These are phyloP conservation scores for Dendrolimus houi DNA, from an alignment of 2,888 invertebrate species.

Conservation along the genomic window DNA sequence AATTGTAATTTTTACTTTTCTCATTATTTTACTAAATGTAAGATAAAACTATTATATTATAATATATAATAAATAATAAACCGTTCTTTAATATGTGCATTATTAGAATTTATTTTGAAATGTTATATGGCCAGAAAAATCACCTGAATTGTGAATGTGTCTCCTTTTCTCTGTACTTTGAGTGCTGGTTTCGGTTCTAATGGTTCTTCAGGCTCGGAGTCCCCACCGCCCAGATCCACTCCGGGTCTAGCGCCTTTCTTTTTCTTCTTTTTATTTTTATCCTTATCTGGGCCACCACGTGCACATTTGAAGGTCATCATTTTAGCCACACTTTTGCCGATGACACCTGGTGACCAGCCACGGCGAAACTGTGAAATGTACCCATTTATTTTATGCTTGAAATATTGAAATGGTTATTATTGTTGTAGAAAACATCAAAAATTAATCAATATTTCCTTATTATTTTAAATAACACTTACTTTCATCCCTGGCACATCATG, in stretches of 20 bases:
- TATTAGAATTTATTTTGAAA: no score
- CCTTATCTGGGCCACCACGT: slow-evolving; percentile 47
- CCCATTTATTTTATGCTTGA: no score
- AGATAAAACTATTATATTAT: no score
- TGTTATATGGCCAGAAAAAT: slow-evolving; percentile 2
- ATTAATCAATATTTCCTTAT: neutral
- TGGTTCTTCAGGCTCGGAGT: slow-evolving; percentile 61
- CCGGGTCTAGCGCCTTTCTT: slow-evolving; percentile 37
- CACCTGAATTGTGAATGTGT: slow-evolving; percentile 78
- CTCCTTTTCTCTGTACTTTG: slow-evolving; percentile 80
- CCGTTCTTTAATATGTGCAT: no score
- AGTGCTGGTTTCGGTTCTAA: slow-evolving; percentile 79
- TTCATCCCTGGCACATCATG: slow-evolving; percentile 50
- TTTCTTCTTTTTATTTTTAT: slow-evolving; percentile 57
- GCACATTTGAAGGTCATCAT: slow-evolving; percentile 60
- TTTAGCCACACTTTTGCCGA: slow-evolving; percentile 68
- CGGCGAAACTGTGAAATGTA: slow-evolving; percentile 40
- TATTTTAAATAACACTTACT: slow-evolving; percentile 23
- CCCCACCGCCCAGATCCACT: slow-evolving; percentile 43
- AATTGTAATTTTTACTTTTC: no score
- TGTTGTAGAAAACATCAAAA: neutral
- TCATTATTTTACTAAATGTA: no score
- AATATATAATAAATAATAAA: no score
- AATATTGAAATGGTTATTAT: no score
- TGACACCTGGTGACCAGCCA: slow-evolving; percentile 76